Conservation (phyloP, 2,797 vertebrate species). For the Thalassophryne amazonica region DNA sequence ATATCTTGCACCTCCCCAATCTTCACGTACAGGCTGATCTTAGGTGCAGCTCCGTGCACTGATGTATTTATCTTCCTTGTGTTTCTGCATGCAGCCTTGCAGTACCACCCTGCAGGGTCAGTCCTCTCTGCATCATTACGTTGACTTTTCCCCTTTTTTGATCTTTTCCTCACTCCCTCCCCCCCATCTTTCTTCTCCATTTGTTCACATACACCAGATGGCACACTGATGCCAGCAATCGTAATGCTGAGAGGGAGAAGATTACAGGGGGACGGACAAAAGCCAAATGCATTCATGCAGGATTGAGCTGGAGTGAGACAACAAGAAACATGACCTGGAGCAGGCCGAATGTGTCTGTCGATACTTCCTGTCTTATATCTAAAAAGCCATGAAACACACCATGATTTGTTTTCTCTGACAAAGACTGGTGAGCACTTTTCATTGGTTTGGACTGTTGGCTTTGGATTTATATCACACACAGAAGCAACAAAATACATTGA, state of each 20-base stretch:
- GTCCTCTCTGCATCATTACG: constrained; percentile 29
- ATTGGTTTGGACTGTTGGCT: constrained; percentile 57
- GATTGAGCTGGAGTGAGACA: constrained; percentile 51
- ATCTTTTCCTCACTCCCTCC: constrained; percentile 17
- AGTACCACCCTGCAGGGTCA: constrained; percentile 35
- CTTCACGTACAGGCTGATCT: constrained; percentile 4
- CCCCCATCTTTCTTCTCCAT: constrained; percentile 14
- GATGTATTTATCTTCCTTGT: constrained; percentile 6
- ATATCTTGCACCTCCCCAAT: not conserved
- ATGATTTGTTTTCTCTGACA: constrained; percentile 72
- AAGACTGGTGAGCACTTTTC: constrained; percentile 68
- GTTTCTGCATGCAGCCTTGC: constrained; percentile 31
- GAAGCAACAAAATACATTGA: constrained; percentile 39
- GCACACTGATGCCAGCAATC: constrained; percentile 26
- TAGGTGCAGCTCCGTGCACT: constrained; percentile 16
- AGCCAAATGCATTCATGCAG: constrained; percentile 48
- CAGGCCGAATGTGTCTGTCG: constrained; percentile 44
- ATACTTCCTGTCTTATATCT: constrained; percentile 75
- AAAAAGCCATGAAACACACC: constrained; percentile 82
- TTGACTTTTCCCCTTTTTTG: constrained; percentile 22
- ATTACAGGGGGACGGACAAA: constrained; percentile 39
- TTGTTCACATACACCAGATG: constrained; percentile 26
- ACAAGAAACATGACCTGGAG: constrained; percentile 32
- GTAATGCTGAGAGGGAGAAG: constrained; percentile 34
- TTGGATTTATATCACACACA: constrained; percentile 61